These are phyloP conservation scores for Hololepta plana DNA, from an alignment of 2,888 invertebrate species.

Conservation along the genomic window DNA sequence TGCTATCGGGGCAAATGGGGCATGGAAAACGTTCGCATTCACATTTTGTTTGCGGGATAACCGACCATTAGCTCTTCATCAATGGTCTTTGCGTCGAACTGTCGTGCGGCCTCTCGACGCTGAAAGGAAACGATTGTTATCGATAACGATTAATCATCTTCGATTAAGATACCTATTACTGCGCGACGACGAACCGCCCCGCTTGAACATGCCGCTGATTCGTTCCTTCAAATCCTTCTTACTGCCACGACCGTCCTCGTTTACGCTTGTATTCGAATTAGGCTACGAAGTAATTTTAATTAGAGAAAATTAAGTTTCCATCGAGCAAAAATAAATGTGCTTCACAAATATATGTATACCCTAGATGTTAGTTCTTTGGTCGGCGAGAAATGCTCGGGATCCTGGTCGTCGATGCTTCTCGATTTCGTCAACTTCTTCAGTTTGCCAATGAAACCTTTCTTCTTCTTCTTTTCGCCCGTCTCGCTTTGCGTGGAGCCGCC, in stretches of 20 bases:
- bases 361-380: slow-evolving; percentile 31
- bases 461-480: slow-evolving; percentile 56
- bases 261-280: slow-evolving; percentile 57
- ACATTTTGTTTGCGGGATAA: too few relatives aligned
- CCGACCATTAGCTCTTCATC: slow-evolving; percentile 32
- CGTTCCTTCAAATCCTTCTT: slow-evolving; percentile 65
- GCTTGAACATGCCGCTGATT: slow-evolving; percentile 67
- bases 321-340: slow-evolving; percentile 4
- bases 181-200: slow-evolving; percentile 42
- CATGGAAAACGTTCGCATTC: too few relatives aligned
- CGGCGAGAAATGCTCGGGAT: slow-evolving; percentile 22
- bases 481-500: slow-evolving; percentile 77
- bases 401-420: slow-evolving; percentile 57
- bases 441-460: slow-evolving; percentile 67
- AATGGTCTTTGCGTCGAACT: slow-evolving; percentile 33
- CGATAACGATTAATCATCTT: not conserved
- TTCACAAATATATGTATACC: slow-evolving; percentile 17
- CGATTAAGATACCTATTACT: slow-evolving; percentile 40
- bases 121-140: slow-evolving; percentile 12
- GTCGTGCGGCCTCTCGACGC: slow-evolving; percentile 21
- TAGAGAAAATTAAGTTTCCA: slow-evolving; percentile 1
- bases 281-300: slow-evolving; percentile 27
- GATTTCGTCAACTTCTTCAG: slow-evolving; percentile 72
- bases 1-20: too few relatives aligned
- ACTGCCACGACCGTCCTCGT: slow-evolving; percentile 40